Conservation (phyloP, 2,888 invertebrate species). For the Machimus atricapillus region DNA sequence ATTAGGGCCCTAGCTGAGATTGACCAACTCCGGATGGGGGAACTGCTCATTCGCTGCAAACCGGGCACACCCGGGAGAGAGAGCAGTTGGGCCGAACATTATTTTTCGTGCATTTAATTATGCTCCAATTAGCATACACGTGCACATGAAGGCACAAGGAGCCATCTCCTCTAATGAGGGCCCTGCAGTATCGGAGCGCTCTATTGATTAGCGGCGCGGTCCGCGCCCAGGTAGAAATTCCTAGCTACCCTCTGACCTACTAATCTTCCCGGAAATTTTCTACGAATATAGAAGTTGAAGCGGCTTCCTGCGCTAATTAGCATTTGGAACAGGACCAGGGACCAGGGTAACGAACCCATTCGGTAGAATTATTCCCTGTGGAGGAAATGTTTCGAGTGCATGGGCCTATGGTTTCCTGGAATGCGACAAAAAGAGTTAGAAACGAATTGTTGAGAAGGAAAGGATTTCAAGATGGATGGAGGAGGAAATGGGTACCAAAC, state of each 20-base stretch:
- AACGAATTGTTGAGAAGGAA: not conserved
- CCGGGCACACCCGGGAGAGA: not conserved
- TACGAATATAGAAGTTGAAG: not conserved
- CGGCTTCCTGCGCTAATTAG: not conserved
- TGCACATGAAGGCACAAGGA: not conserved
- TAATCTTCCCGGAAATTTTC: not conserved
- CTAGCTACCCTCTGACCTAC: not conserved
- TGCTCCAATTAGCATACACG: not conserved
- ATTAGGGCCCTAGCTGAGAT: constrained; percentile 5
- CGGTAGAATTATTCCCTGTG: not conserved
- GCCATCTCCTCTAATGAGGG: not conserved
- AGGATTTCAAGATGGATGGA: not conserved
- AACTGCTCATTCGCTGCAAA: not conserved
- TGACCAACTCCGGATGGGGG: not conserved
- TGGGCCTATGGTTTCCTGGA: not conserved
- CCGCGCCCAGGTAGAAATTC: not conserved
- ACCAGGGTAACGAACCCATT: not conserved
- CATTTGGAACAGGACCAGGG: not conserved
- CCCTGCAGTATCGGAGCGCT: not conserved
- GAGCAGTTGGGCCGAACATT: not conserved
- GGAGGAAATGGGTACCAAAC: not conserved
- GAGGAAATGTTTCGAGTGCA: not conserved
- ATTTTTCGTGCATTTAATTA: constrained; percentile 29
- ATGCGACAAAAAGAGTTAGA: not conserved
- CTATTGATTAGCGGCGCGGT: not conserved